phyloP scores from a whole-genome alignment of 2,888 invertebrate species.

The Cylindroiulus punctatus region DNA sequence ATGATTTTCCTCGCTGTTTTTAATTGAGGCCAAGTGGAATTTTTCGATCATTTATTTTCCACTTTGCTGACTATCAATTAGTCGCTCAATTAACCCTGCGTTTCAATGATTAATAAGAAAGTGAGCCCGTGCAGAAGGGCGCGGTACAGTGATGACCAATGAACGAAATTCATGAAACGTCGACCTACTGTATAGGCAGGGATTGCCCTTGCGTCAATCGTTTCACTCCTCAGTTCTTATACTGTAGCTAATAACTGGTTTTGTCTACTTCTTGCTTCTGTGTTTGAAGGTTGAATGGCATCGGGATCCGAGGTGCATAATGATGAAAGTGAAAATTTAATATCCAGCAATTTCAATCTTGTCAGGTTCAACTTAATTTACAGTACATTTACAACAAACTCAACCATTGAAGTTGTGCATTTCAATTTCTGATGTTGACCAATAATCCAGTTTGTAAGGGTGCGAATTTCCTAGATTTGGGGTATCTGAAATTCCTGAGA shows the following conservation, averaged over 20 bases:
- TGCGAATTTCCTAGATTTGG: no score
- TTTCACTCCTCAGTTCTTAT: not conserved
- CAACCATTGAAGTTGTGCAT: not conserved
- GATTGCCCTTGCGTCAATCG: conserved; percentile 21
- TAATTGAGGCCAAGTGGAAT: not conserved
- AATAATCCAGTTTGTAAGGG: no score
- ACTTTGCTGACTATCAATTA: not conserved
- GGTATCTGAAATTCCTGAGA: no score
- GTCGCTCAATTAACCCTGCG: not conserved
- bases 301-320: not conserved
- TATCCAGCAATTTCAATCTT: not conserved
- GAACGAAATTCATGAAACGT: conserved; percentile 11
- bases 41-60: not conserved
- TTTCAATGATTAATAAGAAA: not conserved
- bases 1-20: not conserved
- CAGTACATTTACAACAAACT: not conserved
- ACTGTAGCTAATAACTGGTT: not conserved
- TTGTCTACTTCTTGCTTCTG: conserved; percentile 26
- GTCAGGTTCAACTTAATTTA: not conserved
- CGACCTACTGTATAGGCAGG: conserved; percentile 42
- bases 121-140: not conserved
- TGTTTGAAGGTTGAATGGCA: conserved; percentile 10
- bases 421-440: not conserved
- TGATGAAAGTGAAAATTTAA: conserved; percentile 13
- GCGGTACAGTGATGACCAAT: not conserved